phyloP scores from a whole-genome alignment of 2,113 vertebrate species.

The Mus pahari region DNA sequence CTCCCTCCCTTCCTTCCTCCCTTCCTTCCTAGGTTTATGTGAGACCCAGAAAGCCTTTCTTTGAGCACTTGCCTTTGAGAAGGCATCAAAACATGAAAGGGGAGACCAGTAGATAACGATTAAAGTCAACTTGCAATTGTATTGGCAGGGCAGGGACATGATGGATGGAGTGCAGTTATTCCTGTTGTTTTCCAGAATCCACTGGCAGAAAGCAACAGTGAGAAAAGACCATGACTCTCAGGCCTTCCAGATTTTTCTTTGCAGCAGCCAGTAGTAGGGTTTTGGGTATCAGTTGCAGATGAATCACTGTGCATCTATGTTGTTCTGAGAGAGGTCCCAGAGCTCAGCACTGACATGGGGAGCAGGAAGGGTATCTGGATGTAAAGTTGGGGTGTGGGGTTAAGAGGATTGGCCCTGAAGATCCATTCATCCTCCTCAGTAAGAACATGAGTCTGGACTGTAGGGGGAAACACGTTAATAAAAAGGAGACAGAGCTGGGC shows the following conservation, averaged over 20 bases:
- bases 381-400: not conserved
- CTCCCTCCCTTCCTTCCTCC: too few relatives aligned
- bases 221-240: not conserved
- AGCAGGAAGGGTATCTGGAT: not conserved
- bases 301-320: not conserved
- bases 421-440: too few relatives aligned
- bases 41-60: not conserved
- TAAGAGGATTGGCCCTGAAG: not conserved
- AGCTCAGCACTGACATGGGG: not conserved
- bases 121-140: not conserved
- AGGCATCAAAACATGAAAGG: constrained; percentile 15
- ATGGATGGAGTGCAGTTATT: constrained; percentile 1
- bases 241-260: constrained; percentile 20
- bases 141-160: constrained; percentile 31
- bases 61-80: not conserved
- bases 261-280: not conserved
- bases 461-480: not conserved
- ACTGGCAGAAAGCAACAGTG: constrained; percentile 61
- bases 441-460: not conserved
- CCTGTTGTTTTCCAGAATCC: constrained; percentile 29
- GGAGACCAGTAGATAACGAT: constrained; percentile 2
- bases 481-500: too few relatives aligned
- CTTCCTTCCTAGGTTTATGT: not conserved
- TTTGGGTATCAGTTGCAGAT: not conserved
- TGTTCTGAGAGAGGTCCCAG: not conserved